Conservation (phyloP, 2,888 invertebrate genomes). For the Stenotaenia linearis region DNA sequence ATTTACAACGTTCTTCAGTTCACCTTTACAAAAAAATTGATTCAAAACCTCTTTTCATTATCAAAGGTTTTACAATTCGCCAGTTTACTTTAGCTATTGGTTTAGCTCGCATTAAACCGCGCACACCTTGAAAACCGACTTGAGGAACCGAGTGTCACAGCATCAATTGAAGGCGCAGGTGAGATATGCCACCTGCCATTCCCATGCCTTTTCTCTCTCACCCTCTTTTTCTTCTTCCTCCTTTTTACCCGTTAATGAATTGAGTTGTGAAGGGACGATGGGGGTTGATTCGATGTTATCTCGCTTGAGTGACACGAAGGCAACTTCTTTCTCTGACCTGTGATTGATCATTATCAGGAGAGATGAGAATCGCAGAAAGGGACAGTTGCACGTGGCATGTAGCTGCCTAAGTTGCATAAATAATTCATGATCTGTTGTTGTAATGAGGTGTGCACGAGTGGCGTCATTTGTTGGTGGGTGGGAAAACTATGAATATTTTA, state of each 20-base stretch:
- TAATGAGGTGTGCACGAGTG: constrained; percentile 12
- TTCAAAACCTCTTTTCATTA: not conserved
- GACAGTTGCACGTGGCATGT: not conserved
- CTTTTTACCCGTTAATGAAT: not conserved
- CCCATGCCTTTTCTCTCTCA: not conserved
- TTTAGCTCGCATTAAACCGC: not conserved
- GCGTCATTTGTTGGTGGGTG: constrained; percentile 1
- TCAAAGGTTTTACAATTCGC: not conserved
- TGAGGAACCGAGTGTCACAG: not conserved
- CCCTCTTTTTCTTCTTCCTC: not conserved
- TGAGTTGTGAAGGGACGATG: not conserved
- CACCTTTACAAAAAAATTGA: not conserved
- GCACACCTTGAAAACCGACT: not conserved
- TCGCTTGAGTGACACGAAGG: not conserved
- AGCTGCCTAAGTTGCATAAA: not conserved
- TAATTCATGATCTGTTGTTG: not conserved
- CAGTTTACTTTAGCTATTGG: not conserved
- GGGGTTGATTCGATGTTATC: not conserved
- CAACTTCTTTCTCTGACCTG: not conserved
- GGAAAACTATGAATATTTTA: constrained; percentile 11
- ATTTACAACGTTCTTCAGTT: no score
- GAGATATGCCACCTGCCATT: not conserved
- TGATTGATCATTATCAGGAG: not conserved
- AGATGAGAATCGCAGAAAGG: not conserved
- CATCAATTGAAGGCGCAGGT: not conserved